Conservation (phyloP, 2,113 vertebrate species). For the Megaptera novaeangliae region DNA sequence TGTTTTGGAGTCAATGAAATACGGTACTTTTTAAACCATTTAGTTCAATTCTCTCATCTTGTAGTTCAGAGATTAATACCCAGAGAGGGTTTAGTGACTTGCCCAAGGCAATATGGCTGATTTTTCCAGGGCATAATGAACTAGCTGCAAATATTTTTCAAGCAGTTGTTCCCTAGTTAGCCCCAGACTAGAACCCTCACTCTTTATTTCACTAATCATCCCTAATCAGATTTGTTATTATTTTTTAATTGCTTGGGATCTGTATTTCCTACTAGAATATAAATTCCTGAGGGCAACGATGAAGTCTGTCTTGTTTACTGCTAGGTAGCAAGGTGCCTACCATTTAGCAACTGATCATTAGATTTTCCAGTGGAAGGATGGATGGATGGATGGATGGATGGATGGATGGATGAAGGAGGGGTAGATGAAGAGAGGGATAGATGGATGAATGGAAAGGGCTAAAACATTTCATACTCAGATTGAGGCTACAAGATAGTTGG, state of each 20-base stretch:
- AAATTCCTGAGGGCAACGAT: background rate
- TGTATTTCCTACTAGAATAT: background rate
- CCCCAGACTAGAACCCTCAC: background rate
- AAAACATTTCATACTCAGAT: background rate
- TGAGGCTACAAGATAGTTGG: background rate
- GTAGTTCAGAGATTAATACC: background rate
- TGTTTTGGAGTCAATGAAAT: background rate
- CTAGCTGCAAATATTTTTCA: slow-evolving; percentile 1
- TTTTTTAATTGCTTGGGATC: background rate
- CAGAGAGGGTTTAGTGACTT: background rate
- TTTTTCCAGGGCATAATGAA: background rate
- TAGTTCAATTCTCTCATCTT: background rate
- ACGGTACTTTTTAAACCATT: background rate
- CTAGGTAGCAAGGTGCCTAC: background rate
- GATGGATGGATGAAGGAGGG: too few species aligned
- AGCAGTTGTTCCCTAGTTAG: background rate
- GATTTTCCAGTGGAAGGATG: background rate
- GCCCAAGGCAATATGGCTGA: background rate
- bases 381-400: background rate
- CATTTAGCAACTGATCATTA: background rate
- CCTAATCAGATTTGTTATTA: background rate
- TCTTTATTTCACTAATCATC: background rate
- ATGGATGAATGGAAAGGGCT: background rate
- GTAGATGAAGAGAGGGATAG: background rate
- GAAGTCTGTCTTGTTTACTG: background rate